Evolutionary conservation across 2,888 invertebrate genomes (phyloP).

Genomic region (Cryptosula pallasiana): DNA sequence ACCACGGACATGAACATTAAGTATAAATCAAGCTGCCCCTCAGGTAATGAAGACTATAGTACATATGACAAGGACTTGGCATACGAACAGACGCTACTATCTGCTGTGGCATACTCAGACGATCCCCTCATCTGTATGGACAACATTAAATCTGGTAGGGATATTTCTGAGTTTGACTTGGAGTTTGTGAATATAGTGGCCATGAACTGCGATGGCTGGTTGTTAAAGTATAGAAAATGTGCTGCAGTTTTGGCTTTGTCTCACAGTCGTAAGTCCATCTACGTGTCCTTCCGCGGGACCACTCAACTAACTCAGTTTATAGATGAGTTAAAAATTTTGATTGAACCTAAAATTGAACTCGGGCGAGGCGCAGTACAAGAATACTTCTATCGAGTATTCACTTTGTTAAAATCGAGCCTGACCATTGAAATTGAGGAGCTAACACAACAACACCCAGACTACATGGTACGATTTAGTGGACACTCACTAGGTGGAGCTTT

Average conservation of each 20-base stretch:
- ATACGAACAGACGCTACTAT: neutral
- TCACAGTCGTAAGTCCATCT: neutral
- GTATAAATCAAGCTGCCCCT: neutral
- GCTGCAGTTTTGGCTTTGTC: neutral
- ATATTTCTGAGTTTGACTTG: neutral
- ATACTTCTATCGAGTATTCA: neutral
- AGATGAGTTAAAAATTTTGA: neutral
- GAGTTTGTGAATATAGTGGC: neutral
- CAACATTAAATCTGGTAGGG: neutral
- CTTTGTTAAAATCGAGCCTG: neutral
- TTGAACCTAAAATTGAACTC: neutral
- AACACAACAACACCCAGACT: neutral
- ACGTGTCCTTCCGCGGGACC: neutral
- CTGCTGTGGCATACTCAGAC: neutral
- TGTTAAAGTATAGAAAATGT: neutral
- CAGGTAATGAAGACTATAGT: neutral
- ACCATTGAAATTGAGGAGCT: neutral
- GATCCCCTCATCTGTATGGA: neutral
- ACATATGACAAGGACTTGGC: neutral
- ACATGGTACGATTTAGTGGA: neutral
- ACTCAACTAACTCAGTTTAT: neutral
- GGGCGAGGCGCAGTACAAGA: neutral
- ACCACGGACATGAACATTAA: neutral
- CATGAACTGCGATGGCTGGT: neutral
- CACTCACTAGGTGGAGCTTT: slow-evolving; percentile 2